Evolutionary conservation across 2,888 invertebrate genomes (phyloP), one percentile per base, ranked within the genome.

Genomic region (Cheilosia grossa): DNA sequence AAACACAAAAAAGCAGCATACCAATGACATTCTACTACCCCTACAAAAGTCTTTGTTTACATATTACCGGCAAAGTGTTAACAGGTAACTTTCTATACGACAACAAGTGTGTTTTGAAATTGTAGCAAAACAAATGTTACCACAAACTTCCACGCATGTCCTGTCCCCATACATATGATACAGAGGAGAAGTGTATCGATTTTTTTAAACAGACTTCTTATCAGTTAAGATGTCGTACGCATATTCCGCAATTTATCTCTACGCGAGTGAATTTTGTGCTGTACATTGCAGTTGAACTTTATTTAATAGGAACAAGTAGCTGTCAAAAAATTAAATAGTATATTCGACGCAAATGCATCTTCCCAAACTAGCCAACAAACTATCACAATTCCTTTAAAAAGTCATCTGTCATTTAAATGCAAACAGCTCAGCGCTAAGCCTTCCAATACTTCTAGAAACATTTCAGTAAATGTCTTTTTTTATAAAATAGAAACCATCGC

Each of bases 141-240:
- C 56, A 61, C 77, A 30, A 21, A 10, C 17, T 17, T 51, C n/a
- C 6, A 82, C 88, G 88, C 88, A 88, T 87, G 88, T 78, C 82
- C 73, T 72, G 37, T 21, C 66, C 7, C 64, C 69, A 40, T 56
- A 74, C 61, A 75, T 66, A 82, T 82, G 74, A 21, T 63, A 49
- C 30, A 54, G 15, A 67, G 54, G 70, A 51, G 79, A 82, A 74
- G 30, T 42, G 33, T 64, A 87, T 87, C 33, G 86, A 86, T 87
- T 87, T 81, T 58, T 64, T 69, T 15, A 5, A 27, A 15, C 10
- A 33, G 19, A 49, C 7, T 63, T 44, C 66, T 85, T 85, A 85
- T 85, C 85, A 85, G 75, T 75, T 13, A 42, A 54, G n/a, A 69
- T 51, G 75, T 72, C 42, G 19, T 80, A 85, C 85, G 85, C 85